A percentile compares a stretch with the other conserved stretches of the same genome.
phyloP scores from a whole-genome alignment of 1,140 invertebrate species.

The Drosophila athabasca region DNA sequence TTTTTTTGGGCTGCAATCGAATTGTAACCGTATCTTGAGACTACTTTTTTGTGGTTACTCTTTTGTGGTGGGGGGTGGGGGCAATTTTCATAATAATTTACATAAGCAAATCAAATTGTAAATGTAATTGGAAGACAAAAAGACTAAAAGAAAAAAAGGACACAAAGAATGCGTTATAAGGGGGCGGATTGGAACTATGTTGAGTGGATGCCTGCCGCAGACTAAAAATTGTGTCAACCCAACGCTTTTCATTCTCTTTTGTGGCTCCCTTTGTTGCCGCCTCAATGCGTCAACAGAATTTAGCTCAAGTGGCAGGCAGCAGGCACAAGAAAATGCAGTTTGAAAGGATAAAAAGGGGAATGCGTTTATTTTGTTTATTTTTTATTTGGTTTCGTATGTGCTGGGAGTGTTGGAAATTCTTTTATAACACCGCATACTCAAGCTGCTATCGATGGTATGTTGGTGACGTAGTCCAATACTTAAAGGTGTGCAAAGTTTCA shows the following conservation, averaged over 20 bases:
- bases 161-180: background rate
- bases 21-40: slow-evolving; percentile 51
- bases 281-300: slow-evolving; percentile 65
- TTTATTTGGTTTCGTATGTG: no score
- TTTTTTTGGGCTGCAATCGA: slow-evolving; percentile 65
- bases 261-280: slow-evolving; percentile 51
- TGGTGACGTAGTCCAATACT: no score
- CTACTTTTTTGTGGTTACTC: slow-evolving; percentile 61
- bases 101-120: slow-evolving; percentile 80
- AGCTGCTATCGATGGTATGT: no score
- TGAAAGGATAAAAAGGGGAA: slow-evolving; percentile 17
- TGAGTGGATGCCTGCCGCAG: slow-evolving; percentile 59
- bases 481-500: no score
- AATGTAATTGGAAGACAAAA: slow-evolving; percentile 60
- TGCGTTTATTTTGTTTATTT: no score
- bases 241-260: slow-evolving; percentile 12
- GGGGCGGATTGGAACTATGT: slow-evolving; percentile 67
- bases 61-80: slow-evolving; percentile 34
- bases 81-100: slow-evolving; percentile 80
- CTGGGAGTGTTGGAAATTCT: no score
- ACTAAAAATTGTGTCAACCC: slow-evolving; percentile 1
- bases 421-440: no score
- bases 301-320: slow-evolving; percentile 55
- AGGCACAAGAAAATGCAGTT: background rate
- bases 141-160: slow-evolving; percentile 8